Evolutionary conservation across 2,797 vertebrate species (phyloP).

Genomic region (Myioborus melanocephalus): DNA sequence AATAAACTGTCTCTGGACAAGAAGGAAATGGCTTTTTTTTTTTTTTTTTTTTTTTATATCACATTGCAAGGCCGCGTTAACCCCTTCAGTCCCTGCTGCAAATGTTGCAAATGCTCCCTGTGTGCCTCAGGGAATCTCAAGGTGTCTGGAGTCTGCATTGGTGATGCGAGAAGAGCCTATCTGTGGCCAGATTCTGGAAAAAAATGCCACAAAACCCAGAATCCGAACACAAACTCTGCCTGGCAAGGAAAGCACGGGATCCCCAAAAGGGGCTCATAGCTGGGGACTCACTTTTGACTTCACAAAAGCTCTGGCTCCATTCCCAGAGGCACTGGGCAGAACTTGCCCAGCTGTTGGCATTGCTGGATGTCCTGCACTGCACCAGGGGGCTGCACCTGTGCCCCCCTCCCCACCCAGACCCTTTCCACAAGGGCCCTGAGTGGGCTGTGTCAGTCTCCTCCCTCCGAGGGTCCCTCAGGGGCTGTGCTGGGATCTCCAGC

Average conservation of each 20-base stretch:
- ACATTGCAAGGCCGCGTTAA: slow-evolving; percentile 10
- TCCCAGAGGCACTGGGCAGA: neutral
- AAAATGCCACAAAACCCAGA: neutral
- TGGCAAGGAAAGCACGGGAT: neutral
- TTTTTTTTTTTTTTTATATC: neutral
- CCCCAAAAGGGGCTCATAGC: neutral
- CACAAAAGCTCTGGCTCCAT: fast-evolving
- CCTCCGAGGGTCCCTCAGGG: fast-evolving
- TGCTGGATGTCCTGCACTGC: neutral
- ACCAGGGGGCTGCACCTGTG: neutral
- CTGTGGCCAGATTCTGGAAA: neutral
- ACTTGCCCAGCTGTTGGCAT: neutral
- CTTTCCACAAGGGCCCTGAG: neutral
- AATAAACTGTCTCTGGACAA: slow-evolving; percentile 69
- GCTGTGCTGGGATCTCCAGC: neutral
- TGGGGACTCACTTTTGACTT: neutral
- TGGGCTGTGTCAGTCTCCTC: neutral
- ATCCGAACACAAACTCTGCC: neutral
- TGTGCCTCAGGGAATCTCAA: neutral
- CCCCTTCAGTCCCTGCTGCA: neutral
- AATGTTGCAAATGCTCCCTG: neutral
- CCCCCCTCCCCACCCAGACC: neutral
- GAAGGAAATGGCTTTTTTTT: slow-evolving; percentile 57
- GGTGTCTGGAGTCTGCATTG: fast-evolving
- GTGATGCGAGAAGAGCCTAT: fast-evolving